Percentiles rank a stretch among this genome's conserved stretches.
Conservation (phyloP, 2,113 vertebrate genomes). For the Butastur rufipennis region DNA sequence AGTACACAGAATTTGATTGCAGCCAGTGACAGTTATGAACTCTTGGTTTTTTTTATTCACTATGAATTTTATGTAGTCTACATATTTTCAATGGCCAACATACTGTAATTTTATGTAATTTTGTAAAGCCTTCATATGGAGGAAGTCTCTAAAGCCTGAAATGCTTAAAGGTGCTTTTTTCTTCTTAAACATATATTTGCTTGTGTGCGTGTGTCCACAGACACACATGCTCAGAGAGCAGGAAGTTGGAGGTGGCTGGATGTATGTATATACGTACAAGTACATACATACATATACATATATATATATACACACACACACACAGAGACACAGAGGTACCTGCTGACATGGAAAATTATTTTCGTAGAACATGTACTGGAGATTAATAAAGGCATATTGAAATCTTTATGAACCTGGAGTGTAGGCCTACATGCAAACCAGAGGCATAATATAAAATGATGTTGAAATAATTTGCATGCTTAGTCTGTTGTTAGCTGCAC, state of each 20-base stretch:
- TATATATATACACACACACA: fast-evolving
- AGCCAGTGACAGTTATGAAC: not conserved
- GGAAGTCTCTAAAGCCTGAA: not conserved
- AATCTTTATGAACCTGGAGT: not conserved
- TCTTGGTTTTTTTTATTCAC: not conserved
- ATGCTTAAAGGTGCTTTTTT: not conserved
- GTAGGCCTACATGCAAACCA: not conserved
- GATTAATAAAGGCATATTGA: not conserved
- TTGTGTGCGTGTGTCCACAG: not conserved
- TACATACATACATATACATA: too few relatives aligned
- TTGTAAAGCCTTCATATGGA: not conserved
- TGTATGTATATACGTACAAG: not conserved
- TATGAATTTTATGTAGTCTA: not conserved
- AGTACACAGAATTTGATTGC: not conserved
- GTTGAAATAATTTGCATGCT: not conserved
- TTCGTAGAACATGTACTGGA: not conserved
- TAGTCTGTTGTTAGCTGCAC: not conserved
- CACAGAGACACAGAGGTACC: not conserved
- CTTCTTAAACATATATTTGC: not conserved
- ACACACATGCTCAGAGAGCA: not conserved
- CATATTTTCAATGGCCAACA: not conserved
- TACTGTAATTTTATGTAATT: not conserved
- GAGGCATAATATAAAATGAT: not conserved
- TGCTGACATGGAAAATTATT: not conserved
- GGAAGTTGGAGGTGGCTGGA: not conserved